These are phyloP conservation scores for Drosophila yooni DNA, from an alignment of 2,888 invertebrate species.

Conservation along the genomic window DNA sequence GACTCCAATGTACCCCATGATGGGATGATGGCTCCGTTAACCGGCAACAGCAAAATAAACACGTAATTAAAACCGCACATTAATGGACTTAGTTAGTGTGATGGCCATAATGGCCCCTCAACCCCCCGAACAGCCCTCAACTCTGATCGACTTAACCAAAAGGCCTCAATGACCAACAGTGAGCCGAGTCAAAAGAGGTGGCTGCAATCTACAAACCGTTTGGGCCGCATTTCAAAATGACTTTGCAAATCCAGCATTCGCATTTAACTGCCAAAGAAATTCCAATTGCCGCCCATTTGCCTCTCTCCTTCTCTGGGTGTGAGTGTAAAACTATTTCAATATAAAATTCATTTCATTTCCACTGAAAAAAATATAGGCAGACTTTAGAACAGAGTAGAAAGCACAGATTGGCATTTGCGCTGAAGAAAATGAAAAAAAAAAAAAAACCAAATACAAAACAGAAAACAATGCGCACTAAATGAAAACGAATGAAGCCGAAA, in stretches of 20 bases:
- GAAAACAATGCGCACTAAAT: constrained; percentile 65
- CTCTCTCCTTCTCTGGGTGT: neutral
- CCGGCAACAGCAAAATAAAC: constrained; percentile 63
- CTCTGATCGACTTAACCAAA: neutral
- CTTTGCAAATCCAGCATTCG: constrained; percentile 36
- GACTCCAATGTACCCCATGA: constrained; percentile 7
- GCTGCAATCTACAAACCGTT: constrained; percentile 16
- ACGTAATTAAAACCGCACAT: constrained; percentile 76
- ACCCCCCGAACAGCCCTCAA: neutral
- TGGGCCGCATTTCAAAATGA: constrained; percentile 29
- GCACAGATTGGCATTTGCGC: constrained; percentile 23
- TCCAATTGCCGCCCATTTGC: constrained; percentile 42
- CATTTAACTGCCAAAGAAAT: constrained; percentile 52
- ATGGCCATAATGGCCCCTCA: neutral
- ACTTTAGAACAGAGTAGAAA: constrained; percentile 1
- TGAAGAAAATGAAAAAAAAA: constrained; percentile 6
- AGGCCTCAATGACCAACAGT: neutral
- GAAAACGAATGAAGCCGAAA: constrained; percentile 69
- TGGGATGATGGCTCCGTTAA: constrained; percentile 14
- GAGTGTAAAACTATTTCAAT: constrained; percentile 72
- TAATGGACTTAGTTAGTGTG: constrained; percentile 61
- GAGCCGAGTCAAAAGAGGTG: constrained; percentile 10
- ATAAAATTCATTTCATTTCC: constrained; percentile 76
- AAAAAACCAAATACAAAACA: constrained; percentile 10
- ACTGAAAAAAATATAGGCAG: constrained; percentile 2